Evolutionary conservation across 2,113 vertebrate genomes (phyloP).

Genomic region (Macrotis lagotis): DNA sequence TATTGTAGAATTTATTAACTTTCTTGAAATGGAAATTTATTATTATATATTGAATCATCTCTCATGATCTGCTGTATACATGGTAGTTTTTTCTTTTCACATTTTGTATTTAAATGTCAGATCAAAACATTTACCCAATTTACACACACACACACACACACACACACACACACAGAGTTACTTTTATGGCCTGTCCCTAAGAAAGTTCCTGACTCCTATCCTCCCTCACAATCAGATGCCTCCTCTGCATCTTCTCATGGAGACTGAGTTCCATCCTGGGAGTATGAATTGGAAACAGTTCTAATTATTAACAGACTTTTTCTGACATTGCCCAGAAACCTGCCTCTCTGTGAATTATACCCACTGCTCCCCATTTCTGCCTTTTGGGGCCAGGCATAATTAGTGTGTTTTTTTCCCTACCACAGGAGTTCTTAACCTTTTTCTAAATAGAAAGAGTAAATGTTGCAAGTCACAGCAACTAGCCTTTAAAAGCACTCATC

Average conservation of each 20-base stretch:
- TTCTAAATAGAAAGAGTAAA: background rate
- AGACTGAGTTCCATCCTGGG: background rate
- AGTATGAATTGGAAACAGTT: background rate
- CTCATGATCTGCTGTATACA: too few relatives aligned
- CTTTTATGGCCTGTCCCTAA: too few relatives aligned
- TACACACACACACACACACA: too few relatives aligned
- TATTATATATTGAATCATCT: too few relatives aligned
- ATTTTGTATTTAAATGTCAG: too few relatives aligned
- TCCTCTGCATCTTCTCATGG: background rate
- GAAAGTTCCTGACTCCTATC: too few relatives aligned
- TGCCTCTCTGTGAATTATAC: background rate
- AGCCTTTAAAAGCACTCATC: background rate
- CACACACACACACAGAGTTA: too few relatives aligned
- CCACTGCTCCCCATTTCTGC: background rate
- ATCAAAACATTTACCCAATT: too few relatives aligned
- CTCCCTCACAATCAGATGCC: too few relatives aligned
- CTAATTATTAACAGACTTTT: background rate
- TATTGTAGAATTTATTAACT: too few relatives aligned
- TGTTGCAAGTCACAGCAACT: background rate
- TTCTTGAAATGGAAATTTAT: too few relatives aligned
- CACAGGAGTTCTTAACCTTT: background rate
- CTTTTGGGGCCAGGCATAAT: background rate
- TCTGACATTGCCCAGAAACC: background rate
- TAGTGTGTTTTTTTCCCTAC: background rate
- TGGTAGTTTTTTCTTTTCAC: too few relatives aligned